phyloP scores from a whole-genome alignment of 2,888 invertebrate genomes.

The Himalopsyche japonica region DNA sequence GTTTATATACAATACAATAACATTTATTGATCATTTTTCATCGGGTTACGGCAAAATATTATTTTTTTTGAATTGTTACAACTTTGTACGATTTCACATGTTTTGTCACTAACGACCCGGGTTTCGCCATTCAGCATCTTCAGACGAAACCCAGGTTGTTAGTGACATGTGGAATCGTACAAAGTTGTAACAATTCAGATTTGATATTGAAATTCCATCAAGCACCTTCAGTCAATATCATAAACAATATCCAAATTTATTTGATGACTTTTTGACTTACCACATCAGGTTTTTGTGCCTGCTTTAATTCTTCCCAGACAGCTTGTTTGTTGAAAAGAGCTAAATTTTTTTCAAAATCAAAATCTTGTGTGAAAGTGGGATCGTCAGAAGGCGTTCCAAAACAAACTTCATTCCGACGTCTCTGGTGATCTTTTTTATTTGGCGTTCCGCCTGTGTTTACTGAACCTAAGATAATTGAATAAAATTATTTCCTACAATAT shows the following conservation, averaged over 20 bases:
- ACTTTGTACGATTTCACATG: too few relatives aligned
- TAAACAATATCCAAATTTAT: not conserved
- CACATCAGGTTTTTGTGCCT: conserved; percentile 64
- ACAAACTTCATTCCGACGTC: conserved; percentile 73
- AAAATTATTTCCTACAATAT: not conserved
- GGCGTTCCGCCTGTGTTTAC: conserved; percentile 51
- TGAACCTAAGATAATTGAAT: not conserved
- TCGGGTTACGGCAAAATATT: too few relatives aligned
- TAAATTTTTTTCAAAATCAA: conserved; percentile 93
- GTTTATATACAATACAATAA: too few relatives aligned
- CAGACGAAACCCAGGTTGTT: too few relatives aligned
- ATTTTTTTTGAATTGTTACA: too few relatives aligned
- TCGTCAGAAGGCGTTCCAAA: conserved; percentile 75
- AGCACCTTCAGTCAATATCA: too few relatives aligned
- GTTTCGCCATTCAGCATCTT: too few relatives aligned
- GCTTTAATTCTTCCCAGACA: conserved; percentile 74
- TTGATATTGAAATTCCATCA: too few relatives aligned
- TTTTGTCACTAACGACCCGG: too few relatives aligned
- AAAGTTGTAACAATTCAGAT: too few relatives aligned
- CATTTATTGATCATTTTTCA: too few relatives aligned
- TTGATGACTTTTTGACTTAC: conserved; percentile 44
- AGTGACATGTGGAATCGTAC: too few relatives aligned
- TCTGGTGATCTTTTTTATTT: conserved; percentile 57
- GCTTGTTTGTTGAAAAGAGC: conserved; percentile 88
- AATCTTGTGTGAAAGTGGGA: conserved; percentile 70